phyloP scores from a whole-genome alignment of 2,797 vertebrate species.

The Lepilemur septentrionalis region DNA sequence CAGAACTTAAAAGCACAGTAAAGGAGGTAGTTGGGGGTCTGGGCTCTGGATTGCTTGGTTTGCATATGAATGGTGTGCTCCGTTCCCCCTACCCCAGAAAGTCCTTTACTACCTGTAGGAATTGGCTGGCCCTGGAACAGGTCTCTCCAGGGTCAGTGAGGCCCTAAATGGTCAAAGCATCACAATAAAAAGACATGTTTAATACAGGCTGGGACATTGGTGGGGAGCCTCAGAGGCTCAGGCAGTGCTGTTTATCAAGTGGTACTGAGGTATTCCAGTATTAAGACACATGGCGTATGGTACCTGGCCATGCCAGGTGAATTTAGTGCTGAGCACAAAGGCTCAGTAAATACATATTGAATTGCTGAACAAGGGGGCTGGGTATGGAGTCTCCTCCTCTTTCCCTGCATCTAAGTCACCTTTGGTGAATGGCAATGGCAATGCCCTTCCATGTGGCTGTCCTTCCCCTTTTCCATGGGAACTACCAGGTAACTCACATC shows the following conservation, averaged over 20 bases:
- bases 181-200: not conserved
- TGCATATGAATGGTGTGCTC: not conserved
- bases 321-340: not conserved
- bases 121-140: not conserved
- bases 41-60: not conserved
- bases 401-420: not conserved
- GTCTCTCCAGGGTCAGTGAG: not conserved
- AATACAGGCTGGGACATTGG: not conserved
- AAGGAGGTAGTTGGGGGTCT: not conserved
- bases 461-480: not conserved
- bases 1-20: not conserved
- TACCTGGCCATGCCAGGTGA: not conserved
- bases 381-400: not conserved
- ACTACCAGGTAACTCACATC: not conserved
- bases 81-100: too few species aligned
- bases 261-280: not conserved
- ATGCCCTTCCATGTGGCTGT: rapidly evolving
- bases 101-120: not conserved
- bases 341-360: not conserved
- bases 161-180: not conserved
- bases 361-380: not conserved
- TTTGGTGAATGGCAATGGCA: not conserved
- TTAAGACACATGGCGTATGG: not conserved
- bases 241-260: not conserved
- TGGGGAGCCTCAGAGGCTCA: not conserved